A percentile compares a stretch with the other conserved stretches of the same genome.
Conservation (phyloP, 2,797 vertebrate species). For the Pitangus sulphuratus region DNA sequence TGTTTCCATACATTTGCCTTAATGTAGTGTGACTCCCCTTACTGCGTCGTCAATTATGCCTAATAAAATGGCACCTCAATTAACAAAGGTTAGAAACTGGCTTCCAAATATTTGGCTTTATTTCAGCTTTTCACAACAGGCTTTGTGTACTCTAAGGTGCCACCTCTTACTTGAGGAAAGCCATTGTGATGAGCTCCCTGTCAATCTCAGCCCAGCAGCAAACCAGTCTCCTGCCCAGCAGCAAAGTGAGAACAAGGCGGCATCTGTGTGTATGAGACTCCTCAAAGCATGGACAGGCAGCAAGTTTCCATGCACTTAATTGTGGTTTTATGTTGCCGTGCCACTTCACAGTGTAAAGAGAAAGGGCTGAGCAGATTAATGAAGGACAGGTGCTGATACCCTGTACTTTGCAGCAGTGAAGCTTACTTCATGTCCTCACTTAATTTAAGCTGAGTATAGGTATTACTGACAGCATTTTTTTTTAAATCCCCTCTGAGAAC, state of each 20-base stretch:
- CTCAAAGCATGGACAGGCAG: background rate
- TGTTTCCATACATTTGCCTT: background rate
- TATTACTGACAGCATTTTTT: conserved; percentile 19
- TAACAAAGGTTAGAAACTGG: background rate
- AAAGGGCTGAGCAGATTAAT: background rate
- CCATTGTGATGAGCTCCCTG: background rate
- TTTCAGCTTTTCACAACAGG: background rate
- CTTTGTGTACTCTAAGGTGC: background rate
- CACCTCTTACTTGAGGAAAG: background rate
- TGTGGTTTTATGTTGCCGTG: background rate
- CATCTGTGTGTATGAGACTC: background rate
- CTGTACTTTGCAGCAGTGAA: background rate
- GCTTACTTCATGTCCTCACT: background rate
- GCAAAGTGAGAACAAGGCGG: background rate
- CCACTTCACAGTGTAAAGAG: background rate
- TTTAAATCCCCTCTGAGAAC: background rate
- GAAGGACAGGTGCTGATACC: background rate
- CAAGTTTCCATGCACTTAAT: background rate
- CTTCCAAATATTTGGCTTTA: background rate
- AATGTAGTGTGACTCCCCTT: background rate
- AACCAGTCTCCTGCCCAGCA: background rate
- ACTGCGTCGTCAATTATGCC: background rate
- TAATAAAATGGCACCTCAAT: background rate
- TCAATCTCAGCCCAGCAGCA: background rate
- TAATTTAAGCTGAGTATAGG: background rate